A percentile compares a stretch with the other conserved stretches of the same genome.
phyloP scores from a whole-genome alignment of 2,797 vertebrate genomes.

The Smutsia temminckii region DNA sequence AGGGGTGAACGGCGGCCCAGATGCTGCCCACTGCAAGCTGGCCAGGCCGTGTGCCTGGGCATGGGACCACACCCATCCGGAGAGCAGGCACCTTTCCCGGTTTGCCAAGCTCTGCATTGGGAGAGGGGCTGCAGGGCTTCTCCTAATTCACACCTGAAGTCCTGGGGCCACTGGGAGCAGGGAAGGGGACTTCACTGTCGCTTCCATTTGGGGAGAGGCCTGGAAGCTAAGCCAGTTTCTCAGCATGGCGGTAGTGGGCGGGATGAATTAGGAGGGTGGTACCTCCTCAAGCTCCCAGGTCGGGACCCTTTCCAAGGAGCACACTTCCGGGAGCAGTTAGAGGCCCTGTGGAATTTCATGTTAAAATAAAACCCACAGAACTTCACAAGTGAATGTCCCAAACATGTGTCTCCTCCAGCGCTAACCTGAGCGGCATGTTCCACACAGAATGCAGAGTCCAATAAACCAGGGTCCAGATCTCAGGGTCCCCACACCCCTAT shows the following conservation, averaged over 20 bases:
- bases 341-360: accelerated
- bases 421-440: accelerated
- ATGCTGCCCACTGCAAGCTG: neutral
- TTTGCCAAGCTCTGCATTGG: neutral
- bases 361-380: neutral
- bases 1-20: neutral
- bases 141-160: neutral
- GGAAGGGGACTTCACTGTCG: neutral
- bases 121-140: neutral
- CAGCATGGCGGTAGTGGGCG: too few species aligned
- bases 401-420: accelerated
- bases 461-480: neutral
- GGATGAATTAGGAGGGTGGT: neutral
- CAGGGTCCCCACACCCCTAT: accelerated
- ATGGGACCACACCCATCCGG: neutral
- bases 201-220: neutral
- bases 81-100: too few species aligned
- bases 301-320: neutral
- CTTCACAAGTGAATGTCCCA: neutral
- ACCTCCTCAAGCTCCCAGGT: accelerated
- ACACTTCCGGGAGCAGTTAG: neutral
- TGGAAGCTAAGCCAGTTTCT: neutral
- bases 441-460: neutral
- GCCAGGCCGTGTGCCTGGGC: neutral
- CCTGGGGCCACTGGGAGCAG: neutral